Percentiles rank a stretch among this genome's conserved stretches.
Conservation (phyloP, 2,888 invertebrate genomes). For the Drosophila acutilabella region DNA sequence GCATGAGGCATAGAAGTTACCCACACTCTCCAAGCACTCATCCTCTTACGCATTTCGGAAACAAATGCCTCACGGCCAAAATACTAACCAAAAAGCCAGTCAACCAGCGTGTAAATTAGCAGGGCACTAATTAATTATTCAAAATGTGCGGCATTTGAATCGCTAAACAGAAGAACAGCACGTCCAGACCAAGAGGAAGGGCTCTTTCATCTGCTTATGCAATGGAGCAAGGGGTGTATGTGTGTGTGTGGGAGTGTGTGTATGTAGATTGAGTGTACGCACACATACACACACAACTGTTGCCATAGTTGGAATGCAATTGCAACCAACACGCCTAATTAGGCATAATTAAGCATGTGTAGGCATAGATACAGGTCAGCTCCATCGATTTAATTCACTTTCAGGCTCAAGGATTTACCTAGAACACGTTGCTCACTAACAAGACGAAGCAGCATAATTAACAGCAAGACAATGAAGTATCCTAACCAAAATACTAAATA, state of each 20-base stretch:
- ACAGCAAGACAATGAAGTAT: neutral
- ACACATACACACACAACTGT: neutral
- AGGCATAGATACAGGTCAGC: conserved; percentile 58
- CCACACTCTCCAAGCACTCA: neutral
- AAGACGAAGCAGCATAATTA: neutral
- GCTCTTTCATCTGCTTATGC: neutral
- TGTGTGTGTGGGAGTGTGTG: conserved; percentile 9
- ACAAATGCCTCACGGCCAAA: conserved; percentile 51
- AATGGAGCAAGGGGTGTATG: neutral
- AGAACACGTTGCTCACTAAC: neutral
- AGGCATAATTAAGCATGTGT: conserved; percentile 71
- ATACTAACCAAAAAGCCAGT: conserved; percentile 72
- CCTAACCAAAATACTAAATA: too few species aligned
- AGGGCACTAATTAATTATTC: conserved; percentile 81
- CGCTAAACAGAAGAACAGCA: conserved; percentile 57
- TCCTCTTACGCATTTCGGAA: conserved; percentile 25
- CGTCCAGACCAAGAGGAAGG: conserved; percentile 21
- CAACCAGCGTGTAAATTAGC: conserved; percentile 79
- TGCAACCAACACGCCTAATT: conserved; percentile 65
- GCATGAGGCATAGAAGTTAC: conserved; percentile 10
- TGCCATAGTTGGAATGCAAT: conserved; percentile 26
- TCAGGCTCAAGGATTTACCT: conserved; percentile 4
- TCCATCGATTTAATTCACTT: conserved; percentile 41
- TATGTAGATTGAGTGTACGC: conserved; percentile 12
- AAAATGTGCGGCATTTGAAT: conserved; percentile 79